phyloP scores from a whole-genome alignment of 2,113 vertebrate genomes.

The Tor tambroides region DNA sequence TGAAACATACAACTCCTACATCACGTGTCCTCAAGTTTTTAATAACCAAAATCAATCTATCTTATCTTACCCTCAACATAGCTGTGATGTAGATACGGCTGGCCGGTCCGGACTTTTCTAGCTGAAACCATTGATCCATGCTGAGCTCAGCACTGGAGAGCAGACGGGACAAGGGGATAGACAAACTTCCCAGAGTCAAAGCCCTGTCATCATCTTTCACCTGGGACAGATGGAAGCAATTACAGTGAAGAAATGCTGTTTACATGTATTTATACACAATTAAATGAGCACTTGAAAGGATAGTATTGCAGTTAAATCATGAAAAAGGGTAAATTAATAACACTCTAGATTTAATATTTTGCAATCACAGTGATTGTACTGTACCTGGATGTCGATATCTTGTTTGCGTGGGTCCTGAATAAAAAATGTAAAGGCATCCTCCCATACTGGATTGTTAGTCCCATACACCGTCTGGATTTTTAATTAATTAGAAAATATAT shows the following conservation, averaged over 20 bases:
- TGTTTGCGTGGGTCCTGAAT: constrained; percentile 84
- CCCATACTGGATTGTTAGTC: constrained; percentile 82
- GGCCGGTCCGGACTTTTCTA: constrained; percentile 80
- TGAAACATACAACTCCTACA: constrained; percentile 52
- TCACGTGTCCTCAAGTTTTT: not conserved
- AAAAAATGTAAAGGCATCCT: constrained; percentile 91
- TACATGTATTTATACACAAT: not conserved
- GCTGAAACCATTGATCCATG: constrained; percentile 89
- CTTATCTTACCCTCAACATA: constrained; percentile 82
- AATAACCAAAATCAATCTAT: not conserved
- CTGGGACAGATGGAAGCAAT: constrained; percentile 61
- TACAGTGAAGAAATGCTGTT: not conserved
- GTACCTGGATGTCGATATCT: constrained; percentile 86
- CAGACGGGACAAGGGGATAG: constrained; percentile 80
- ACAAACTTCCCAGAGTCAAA: constrained; percentile 79
- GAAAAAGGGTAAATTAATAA: not conserved
- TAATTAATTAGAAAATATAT: not conserved
- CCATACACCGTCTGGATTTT: constrained; percentile 76
- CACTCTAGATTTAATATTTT: not conserved
- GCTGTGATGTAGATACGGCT: constrained; percentile 86
- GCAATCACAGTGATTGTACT: constrained; percentile 57
- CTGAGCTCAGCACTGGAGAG: constrained; percentile 78
- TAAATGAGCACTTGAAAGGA: not conserved
- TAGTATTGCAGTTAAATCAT: not conserved
- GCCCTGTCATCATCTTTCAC: constrained; percentile 89